These are phyloP conservation scores for Synanceia verrucosa DNA, from an alignment of 2,797 vertebrate genomes.

Conservation along the genomic window DNA sequence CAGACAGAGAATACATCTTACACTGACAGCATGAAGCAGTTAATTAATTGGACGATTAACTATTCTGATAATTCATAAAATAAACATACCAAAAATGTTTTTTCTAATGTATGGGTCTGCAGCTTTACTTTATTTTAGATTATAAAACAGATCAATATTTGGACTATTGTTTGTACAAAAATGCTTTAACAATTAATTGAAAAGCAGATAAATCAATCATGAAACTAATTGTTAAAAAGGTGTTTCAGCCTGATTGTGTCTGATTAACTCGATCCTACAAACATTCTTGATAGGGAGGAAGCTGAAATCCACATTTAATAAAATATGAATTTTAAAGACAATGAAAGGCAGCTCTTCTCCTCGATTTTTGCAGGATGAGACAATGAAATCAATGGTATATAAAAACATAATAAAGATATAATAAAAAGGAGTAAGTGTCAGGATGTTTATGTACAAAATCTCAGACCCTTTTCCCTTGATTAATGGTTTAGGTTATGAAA, in stretches of 20 bases:
- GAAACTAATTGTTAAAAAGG: background rate
- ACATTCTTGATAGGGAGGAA: background rate
- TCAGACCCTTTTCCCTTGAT: background rate
- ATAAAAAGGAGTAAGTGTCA: too few species aligned
- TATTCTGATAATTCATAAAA: background rate
- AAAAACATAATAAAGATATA: too few species aligned
- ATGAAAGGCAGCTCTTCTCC: too few species aligned
- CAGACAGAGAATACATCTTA: background rate
- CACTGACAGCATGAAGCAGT: background rate
- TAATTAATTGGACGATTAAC: background rate
- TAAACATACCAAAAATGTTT: background rate
- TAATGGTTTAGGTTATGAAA: background rate
- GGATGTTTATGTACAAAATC: too few species aligned
- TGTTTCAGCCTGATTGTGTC: background rate
- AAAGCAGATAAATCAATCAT: background rate
- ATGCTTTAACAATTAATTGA: background rate
- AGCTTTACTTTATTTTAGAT: background rate
- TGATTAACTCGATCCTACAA: background rate
- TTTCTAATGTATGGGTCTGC: background rate
- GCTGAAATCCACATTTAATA: background rate
- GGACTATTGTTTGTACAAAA: background rate
- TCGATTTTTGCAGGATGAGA: too few species aligned
- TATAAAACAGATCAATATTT: slow-evolving; percentile 1
- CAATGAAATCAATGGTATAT: too few species aligned
- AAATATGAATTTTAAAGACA: background rate